Evolutionary conservation across 2,113 vertebrate genomes (phyloP).

Genomic region (Syngnathus floridae): DNA sequence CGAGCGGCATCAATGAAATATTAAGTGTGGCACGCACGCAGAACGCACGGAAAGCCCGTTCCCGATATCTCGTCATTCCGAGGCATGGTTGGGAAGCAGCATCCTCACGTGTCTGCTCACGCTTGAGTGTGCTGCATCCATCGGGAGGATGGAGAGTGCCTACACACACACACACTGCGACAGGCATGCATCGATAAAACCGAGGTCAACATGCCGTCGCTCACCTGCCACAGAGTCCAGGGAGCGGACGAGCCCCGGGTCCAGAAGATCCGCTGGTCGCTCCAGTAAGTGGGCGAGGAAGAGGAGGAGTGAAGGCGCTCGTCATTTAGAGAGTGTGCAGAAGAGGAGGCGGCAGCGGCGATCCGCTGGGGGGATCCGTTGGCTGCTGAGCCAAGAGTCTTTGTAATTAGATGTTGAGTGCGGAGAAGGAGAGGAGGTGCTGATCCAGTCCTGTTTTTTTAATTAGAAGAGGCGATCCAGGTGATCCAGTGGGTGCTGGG

Average conservation of each 20-base stretch:
- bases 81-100: not conserved
- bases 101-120: conserved; percentile 1
- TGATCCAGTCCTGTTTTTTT: not conserved
- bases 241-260: conserved; percentile 35
- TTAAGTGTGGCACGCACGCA: not conserved
- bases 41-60: not conserved
- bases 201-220: conserved; percentile 34
- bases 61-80: not conserved
- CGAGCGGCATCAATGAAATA: not conserved
- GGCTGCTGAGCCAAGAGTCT: conserved; percentile 7
- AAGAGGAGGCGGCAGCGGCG: not conserved
- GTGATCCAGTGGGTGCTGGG: not conserved
- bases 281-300: not conserved
- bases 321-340: not conserved
- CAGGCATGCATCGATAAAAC: conserved; percentile 8
- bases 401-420: conserved; percentile 23
- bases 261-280: conserved; percentile 11
- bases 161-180: conserved; percentile 30
- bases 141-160: not conserved
- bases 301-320: not conserved
- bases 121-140: not conserved
- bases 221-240: conserved; percentile 59
- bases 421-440: not conserved
- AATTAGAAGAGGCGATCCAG: too few species aligned
- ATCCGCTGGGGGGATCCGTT: not conserved